These are phyloP conservation scores for Desmodus rotundus DNA, from an alignment of 2,113 vertebrate species.

Conservation along the genomic window DNA sequence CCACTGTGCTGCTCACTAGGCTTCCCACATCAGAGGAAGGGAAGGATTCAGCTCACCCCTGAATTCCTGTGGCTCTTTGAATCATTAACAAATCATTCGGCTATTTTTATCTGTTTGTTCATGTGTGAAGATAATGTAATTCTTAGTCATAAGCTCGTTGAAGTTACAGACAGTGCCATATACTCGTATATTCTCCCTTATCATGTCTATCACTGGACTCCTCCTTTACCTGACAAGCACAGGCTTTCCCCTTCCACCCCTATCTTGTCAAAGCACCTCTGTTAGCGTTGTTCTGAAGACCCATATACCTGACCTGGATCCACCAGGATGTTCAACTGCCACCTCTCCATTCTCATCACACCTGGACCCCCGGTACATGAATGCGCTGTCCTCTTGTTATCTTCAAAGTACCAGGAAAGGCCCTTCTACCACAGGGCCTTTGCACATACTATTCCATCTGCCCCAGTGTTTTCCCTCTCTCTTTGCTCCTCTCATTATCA, in stretches of 20 bases:
- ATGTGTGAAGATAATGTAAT: neutral
- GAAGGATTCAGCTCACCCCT: neutral
- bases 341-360: neutral
- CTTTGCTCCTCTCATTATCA: neutral
- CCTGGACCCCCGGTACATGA: neutral
- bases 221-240: neutral
- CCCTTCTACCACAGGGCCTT: neutral
- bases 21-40: neutral
- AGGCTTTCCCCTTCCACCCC: neutral
- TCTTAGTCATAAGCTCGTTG: neutral
- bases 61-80: neutral
- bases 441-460: neutral
- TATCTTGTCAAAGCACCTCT: neutral
- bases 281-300: neutral
- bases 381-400: neutral
- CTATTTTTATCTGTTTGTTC: neutral
- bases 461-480: neutral
- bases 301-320: neutral
- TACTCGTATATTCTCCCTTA: neutral
- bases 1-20: neutral
- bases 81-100: neutral
- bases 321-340: neutral
- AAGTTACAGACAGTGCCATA: neutral
- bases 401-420: neutral
- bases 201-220: neutral